Evolutionary conservation across 1,140 invertebrate genomes (phyloP), one percentile per base, ranked within the genome.

Genomic region (Solen grandis): DNA sequence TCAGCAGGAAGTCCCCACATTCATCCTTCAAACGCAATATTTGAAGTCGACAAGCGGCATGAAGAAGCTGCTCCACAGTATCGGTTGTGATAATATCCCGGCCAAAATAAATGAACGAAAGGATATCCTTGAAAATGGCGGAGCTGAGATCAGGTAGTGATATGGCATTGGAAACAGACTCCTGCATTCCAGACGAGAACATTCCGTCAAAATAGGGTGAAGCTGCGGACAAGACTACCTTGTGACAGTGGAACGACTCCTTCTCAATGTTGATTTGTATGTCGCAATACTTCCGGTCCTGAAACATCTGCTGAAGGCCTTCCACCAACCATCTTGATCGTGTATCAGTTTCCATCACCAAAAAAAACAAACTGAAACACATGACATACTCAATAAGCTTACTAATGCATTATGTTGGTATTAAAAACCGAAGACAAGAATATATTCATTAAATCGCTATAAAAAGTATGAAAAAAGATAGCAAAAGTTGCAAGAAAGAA

Each of bases 1-100:
- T 95, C 77, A 95, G 94, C 36, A 98, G 93, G 90, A 97, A 98
- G 85, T 95, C 94, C 87, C 96, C 97, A 90, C 97, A 98, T 36
- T 96, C 96, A 80, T 95, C 95, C 35, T 97, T 95, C 29, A 98
- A 96, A 83, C 96, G 94, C 82, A 94, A 94, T 10, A 99, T 92
- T 90, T 98, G 96, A 41, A 98, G 93, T 55, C 98, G 92, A 90
- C 95, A 96, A 16, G 97, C 96, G 25, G 96, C 96, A 35, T 96
- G 95, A 68, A 98, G 89, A 36, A 98, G 91, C 25, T 95, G 95
- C 92, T 98, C 96, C 16, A 98, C 96, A 66, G 88, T 93, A n/a
- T 92, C 89, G 69, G 93, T 90, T 0, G 57, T 69, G 13, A 88
- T 25, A 4, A 82, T 77, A n/a, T 82, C 52, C 19, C 74, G 54